These are phyloP conservation scores for Nymphalis c-album DNA, from an alignment of 2,888 invertebrate species.

Conservation along the genomic window DNA sequence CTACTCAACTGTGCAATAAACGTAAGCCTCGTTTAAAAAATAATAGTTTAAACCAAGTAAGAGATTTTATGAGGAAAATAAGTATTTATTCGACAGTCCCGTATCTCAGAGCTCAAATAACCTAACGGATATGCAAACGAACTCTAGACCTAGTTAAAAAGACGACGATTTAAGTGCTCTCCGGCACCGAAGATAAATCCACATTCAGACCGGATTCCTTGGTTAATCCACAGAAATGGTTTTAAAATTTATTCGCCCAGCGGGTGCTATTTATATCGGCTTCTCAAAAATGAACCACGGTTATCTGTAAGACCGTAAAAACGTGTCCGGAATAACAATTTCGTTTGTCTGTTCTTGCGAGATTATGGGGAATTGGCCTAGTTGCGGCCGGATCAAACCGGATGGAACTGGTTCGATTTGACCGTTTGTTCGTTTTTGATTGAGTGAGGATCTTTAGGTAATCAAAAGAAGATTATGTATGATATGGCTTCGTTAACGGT, in stretches of 20 bases:
- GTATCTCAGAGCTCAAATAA: background rate
- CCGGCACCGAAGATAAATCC: slow-evolving; percentile 34
- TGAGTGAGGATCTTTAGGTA: background rate
- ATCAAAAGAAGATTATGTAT: background rate
- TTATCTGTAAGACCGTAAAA: slow-evolving; percentile 71
- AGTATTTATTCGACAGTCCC: background rate
- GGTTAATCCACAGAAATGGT: slow-evolving; percentile 58
- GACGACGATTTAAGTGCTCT: slow-evolving; percentile 33
- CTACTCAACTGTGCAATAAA: background rate
- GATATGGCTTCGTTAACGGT: background rate
- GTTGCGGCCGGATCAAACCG: slow-evolving; percentile 19
- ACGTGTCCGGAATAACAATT: slow-evolving; percentile 74
- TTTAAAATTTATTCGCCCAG: slow-evolving; percentile 77
- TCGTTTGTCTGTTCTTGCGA: slow-evolving; percentile 31
- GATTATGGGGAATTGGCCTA: slow-evolving; percentile 35
- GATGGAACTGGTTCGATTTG: background rate
- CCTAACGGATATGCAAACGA: slow-evolving; percentile 12
- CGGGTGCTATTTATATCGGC: slow-evolving; percentile 77
- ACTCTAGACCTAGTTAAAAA: slow-evolving; percentile 26
- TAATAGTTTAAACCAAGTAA: no score
- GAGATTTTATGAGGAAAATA: background rate
- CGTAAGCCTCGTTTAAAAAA: no score
- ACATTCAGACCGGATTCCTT: slow-evolving; percentile 34
- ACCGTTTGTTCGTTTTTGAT: background rate
- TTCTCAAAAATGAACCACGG: slow-evolving; percentile 77